These are phyloP conservation scores for Oplegnathus fasciatus DNA, from an alignment of 2,113 vertebrate species.

Conservation along the genomic window DNA sequence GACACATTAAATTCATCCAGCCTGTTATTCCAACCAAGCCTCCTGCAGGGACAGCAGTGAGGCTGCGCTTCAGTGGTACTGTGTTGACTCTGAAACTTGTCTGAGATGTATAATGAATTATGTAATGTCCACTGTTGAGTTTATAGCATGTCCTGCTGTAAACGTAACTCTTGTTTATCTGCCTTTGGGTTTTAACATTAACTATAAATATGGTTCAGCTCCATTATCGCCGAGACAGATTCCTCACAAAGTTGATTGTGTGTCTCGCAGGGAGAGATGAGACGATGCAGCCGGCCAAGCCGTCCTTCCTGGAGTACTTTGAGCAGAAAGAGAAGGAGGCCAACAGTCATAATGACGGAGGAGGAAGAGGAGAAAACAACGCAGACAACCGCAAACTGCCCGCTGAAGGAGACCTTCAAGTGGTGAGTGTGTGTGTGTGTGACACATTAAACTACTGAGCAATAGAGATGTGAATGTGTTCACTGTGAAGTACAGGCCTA, in stretches of 20 bases:
- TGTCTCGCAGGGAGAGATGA: slow-evolving; percentile 89
- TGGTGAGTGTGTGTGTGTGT: slow-evolving; percentile 86
- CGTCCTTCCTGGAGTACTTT: slow-evolving; percentile 97
- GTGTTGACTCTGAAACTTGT: background rate
- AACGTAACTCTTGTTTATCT: background rate
- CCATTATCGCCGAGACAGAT: background rate
- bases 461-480: no score
- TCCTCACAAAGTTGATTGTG: background rate
- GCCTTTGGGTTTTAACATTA: background rate
- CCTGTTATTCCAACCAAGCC: no score
- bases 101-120: background rate
- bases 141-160: background rate
- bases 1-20: background rate
- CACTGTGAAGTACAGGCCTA: no score
- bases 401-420: slow-evolving; percentile 91
- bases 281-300: slow-evolving; percentile 90
- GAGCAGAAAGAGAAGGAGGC: slow-evolving; percentile 96
- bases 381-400: slow-evolving; percentile 89
- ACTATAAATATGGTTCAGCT: background rate
- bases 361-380: slow-evolving; percentile 75
- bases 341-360: slow-evolving; percentile 86
- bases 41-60: background rate
- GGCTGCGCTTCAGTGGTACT: no score
- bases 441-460: no score
- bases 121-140: background rate